Evolutionary conservation across 2,888 invertebrate species (phyloP), one percentile per base, ranked within the genome.

Genomic region (Homarus gammarus): DNA sequence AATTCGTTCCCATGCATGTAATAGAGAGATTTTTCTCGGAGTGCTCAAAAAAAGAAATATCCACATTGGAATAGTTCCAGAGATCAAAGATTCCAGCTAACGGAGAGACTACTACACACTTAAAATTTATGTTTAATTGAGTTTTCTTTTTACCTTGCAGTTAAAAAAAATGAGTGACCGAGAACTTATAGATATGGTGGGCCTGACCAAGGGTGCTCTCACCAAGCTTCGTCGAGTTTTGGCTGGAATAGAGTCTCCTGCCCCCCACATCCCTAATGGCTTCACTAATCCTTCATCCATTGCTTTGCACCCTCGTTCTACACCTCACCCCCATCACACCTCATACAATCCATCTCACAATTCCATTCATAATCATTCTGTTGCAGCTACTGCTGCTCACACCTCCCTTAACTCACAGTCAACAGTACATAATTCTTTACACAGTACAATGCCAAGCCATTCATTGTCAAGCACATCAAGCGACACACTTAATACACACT

Each of bases 111-210:
- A n/a, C n/a, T n/a, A n/a, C n/a, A n/a, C n/a, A n/a, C n/a, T n/a
- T n/a, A n/a, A n/a, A n/a, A n/a, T n/a, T n/a, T n/a, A n/a, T n/a
- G n/a, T n/a, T n/a, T n/a, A n/a, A n/a, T n/a, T n/a, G n/a, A n/a
- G n/a, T n/a, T n/a, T 22, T 84, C n/a, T 22, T 79, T 70, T 75
- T 73, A 68, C 73, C 73, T 91, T 91, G 73, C 94, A 96, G 96
- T 95, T 96, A 93, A 95, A 95, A 92, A 95, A 95, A 93, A 95
- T 96, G 93, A 95, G 95, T 85, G 96, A 96, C 91, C 96, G 96
- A 92, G 95, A 96, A 93, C 94, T 96, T 92, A 94, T 95, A 90
- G 96, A 96, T 90, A 93, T 95, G 92, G n/a, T n/a, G n/a, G 95
- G 94, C 68, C 93, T 95, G 91, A 93, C 94, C 78, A 93, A 93